Evolutionary conservation across 1,140 invertebrate species (phyloP), one percentile per base, ranked within the genome.

Genomic region (Archivesica marissinica): DNA sequence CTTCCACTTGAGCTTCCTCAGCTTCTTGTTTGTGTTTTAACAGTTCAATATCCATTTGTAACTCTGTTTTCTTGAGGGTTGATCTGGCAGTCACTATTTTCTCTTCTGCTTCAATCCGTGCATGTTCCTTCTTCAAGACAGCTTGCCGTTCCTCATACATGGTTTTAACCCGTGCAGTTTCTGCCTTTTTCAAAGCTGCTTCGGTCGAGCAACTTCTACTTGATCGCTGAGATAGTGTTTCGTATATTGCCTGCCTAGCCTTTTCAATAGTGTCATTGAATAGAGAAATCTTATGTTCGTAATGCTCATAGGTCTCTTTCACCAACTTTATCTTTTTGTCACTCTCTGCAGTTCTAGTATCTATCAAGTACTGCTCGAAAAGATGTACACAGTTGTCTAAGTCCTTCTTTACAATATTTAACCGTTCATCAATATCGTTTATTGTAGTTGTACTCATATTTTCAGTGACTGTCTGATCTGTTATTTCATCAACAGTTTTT

Each of bases 21-120:
- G 72, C 72, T 75, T 35, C 72, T 75, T 54, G 6, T 23, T 75
- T 50, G 1, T 52, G 13, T 54, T 25, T 75, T 75, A 75, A 52
- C 23, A 75, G 33, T 25, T 11, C 20, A 11, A 75, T 2, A 9
- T 54, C 50, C 23, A 23, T 54, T n/a, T 54, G 50, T 23, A 54
- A 54, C 4, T 54, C 50, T 6, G 50, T 23, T 54, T 54, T 54
- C 20, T 23, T 54, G 17, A 47, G n/a, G 41, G 41, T 17, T 9
- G 41, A 47, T 47, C 17, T 47, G 7, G 41, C 41, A 47, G 41
- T 17, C 7, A 17, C 17, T 47, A 47, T 47, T 17, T 47, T 47
- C 41, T 47, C 41, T 47, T 72, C 68, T 41, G 68, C 68, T 33
- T 72, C 39, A 20, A 72, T 7, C 15, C 35, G 13, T 44, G 68